These are phyloP conservation scores for Masticophis lateralis DNA, from an alignment of 2,797 vertebrate genomes.

Conservation along the genomic window DNA sequence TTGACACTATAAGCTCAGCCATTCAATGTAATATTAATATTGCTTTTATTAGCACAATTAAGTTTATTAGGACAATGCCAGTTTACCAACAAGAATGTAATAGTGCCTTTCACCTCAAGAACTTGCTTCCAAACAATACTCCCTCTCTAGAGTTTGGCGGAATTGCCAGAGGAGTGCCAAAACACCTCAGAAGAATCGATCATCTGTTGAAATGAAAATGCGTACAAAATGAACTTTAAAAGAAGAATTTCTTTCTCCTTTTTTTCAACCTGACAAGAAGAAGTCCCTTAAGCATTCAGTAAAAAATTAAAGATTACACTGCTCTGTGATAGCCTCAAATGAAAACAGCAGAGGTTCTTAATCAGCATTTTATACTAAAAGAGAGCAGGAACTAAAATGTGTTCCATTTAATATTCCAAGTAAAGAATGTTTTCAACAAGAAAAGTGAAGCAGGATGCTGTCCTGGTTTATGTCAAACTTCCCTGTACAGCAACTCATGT, in stretches of 20 bases:
- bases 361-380: background rate
- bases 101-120: background rate
- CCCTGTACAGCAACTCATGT: background rate
- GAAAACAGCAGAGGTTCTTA: background rate
- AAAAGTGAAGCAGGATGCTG: background rate
- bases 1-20: background rate
- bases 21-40: background rate
- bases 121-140: background rate
- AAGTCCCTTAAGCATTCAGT: background rate
- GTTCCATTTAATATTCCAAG: background rate
- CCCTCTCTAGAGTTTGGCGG: background rate
- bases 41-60: slow-evolving; percentile 5
- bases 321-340: background rate
- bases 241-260: background rate
- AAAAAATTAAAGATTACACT: background rate
- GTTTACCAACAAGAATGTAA: background rate
- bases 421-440: background rate
- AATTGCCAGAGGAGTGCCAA: background rate
- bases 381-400: background rate
- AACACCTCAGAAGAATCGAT: background rate
- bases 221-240: background rate
- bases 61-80: slow-evolving; percentile 8
- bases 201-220: background rate
- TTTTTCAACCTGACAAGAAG: background rate
- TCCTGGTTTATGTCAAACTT: background rate